Conservation (phyloP, 2,888 invertebrate species). For the Leuctra nigra region DNA sequence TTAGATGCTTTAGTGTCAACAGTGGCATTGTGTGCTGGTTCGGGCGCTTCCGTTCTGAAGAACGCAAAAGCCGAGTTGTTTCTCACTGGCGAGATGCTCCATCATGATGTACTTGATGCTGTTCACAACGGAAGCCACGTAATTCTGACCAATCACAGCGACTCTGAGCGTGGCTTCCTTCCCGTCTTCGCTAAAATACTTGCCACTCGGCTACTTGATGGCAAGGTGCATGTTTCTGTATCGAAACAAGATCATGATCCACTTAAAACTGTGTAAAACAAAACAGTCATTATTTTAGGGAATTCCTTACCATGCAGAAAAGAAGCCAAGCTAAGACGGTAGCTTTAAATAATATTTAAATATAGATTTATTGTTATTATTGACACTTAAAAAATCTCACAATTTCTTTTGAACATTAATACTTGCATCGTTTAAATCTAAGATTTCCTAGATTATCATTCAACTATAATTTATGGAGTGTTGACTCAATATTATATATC, state of each 20-base stretch:
- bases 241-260: conserved; percentile 74
- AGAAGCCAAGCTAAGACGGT: too few species aligned
- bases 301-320: too few species aligned
- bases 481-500: too few species aligned
- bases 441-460: too few species aligned
- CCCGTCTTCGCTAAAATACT: conserved; percentile 47
- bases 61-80: conserved; percentile 69
- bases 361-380: too few species aligned
- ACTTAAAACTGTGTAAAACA: conserved; percentile 54
- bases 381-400: too few species aligned
- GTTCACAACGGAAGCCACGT: conserved; percentile 71
- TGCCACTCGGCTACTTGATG: conserved; percentile 36
- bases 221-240: conserved; percentile 55
- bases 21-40: conserved; percentile 85
- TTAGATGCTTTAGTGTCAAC: conserved; percentile 49
- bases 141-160: conserved; percentile 86
- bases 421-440: too few species aligned
- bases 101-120: conserved; percentile 88
- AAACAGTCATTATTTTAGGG: too few species aligned
- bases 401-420: too few species aligned
- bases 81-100: conserved; percentile 88
- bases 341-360: too few species aligned
- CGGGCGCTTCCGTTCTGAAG: conserved; percentile 72
- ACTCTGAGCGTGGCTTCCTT: conserved; percentile 87
- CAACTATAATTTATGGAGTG: too few species aligned